phyloP scores from a whole-genome alignment of 2,113 vertebrate species.

The Tinamus guttatus region DNA sequence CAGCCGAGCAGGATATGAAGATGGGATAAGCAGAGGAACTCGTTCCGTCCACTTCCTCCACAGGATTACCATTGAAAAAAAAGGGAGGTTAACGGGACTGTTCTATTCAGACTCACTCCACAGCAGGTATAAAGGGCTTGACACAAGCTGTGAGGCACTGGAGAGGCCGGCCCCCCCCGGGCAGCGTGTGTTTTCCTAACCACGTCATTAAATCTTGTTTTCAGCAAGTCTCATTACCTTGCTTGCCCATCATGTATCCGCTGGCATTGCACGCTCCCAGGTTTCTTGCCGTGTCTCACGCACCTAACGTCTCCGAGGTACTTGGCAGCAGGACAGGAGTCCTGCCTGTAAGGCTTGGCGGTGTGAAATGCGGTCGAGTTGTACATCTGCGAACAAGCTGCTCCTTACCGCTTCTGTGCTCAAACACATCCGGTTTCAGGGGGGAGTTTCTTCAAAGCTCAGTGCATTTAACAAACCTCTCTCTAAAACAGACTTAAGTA shows the following conservation, averaged over 20 bases:
- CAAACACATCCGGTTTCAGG: neutral
- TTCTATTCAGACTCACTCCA: accelerated
- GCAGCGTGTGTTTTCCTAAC: accelerated
- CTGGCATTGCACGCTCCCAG: accelerated
- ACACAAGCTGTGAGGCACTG: accelerated
- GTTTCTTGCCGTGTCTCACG: neutral
- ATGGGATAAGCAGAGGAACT: neutral
- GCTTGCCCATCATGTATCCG: neutral
- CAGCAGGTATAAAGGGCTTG: accelerated
- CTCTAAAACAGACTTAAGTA: neutral
- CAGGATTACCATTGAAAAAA: accelerated
- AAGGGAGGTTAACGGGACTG: accelerated
- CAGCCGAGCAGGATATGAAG: neutral
- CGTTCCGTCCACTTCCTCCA: neutral
- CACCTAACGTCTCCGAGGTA: constrained; percentile 58
- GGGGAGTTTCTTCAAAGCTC: neutral
- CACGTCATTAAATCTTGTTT: accelerated
- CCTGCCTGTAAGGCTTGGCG: constrained; percentile 83
- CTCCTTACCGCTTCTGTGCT: neutral
- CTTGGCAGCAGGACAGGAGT: constrained; percentile 62
- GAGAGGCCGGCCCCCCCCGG: neutral
- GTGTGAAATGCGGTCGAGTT: constrained; percentile 62
- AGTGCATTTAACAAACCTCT: constrained; percentile 30
- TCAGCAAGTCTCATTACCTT: accelerated
- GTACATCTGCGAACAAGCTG: neutral